Evolutionary conservation across 2,888 invertebrate species (phyloP).

Genomic region (Augiades crinisus): DNA sequence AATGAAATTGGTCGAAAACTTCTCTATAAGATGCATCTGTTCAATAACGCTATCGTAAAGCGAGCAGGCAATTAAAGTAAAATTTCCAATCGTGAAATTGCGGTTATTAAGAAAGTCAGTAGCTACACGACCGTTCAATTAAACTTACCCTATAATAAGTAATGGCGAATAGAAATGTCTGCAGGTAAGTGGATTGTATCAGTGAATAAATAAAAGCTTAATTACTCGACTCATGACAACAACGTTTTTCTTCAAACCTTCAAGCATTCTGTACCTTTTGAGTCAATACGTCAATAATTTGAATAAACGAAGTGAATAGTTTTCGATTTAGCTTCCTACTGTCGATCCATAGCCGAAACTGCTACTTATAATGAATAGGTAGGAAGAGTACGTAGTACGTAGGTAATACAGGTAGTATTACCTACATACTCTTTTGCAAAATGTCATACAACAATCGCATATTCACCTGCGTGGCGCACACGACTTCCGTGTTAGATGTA

Average conservation of each 20-base stretch:
- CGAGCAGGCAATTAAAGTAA: background rate
- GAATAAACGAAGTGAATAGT: too few species aligned
- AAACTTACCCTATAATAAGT: slow-evolving; percentile 2
- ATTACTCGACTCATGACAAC: background rate
- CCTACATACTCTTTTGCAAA: slow-evolving; percentile 1
- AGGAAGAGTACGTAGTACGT: background rate
- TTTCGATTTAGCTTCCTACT: background rate
- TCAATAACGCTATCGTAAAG: background rate
- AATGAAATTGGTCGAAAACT: slow-evolving; percentile 40
- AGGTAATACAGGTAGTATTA: too few species aligned
- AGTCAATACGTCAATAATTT: too few species aligned
- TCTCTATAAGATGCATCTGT: slow-evolving; percentile 16
- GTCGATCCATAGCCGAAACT: background rate
- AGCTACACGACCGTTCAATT: slow-evolving; percentile 6
- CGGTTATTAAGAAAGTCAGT: slow-evolving; percentile 13
- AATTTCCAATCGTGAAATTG: slow-evolving; percentile 11
- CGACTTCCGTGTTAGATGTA: slow-evolving; percentile 71
- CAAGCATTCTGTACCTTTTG: too few species aligned
- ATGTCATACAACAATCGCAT: slow-evolving; percentile 19
- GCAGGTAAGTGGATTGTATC: background rate
- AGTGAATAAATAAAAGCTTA: background rate
- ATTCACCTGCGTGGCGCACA: slow-evolving; percentile 49
- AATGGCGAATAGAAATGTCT: background rate
- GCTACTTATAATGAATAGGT: background rate
- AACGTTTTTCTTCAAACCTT: background rate